Percentiles rank a stretch among this genome's conserved stretches.
These are phyloP conservation scores for Lasioglossum figueresi DNA, from an alignment of 2,888 invertebrate genomes.

Conservation along the genomic window DNA sequence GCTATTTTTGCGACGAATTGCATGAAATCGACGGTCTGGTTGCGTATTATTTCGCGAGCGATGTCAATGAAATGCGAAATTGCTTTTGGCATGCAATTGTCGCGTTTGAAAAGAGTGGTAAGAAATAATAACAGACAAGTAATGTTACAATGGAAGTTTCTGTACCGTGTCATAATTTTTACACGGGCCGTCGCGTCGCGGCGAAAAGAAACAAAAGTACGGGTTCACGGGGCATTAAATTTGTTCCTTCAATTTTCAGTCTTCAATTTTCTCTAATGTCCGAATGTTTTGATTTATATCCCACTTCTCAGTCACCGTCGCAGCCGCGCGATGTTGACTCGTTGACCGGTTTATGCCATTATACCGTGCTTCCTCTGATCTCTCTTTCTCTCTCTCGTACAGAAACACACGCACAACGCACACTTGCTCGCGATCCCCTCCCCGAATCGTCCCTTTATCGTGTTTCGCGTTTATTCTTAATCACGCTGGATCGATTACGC, in stretches of 20 bases:
- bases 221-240: slow-evolving; percentile 5
- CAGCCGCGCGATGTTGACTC: slow-evolving; percentile 54
- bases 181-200: neutral
- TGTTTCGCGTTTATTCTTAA: slow-evolving; percentile 48
- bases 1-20: neutral
- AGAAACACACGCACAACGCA: neutral
- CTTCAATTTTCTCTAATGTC: slow-evolving; percentile 38
- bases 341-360: slow-evolving; percentile 63
- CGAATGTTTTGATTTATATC: slow-evolving; percentile 55
- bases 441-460: slow-evolving; percentile 29
- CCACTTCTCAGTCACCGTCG: slow-evolving; percentile 43
- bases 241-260: slow-evolving; percentile 8
- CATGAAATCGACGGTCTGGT: slow-evolving; percentile 1
- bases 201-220: slow-evolving; percentile 8
- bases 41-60: neutral
- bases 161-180: neutral
- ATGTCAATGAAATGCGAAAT: neutral
- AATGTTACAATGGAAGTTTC: slow-evolving; percentile 16
- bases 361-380: slow-evolving; percentile 65
- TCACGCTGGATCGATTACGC: slow-evolving; percentile 54
- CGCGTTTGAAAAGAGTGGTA: neutral
- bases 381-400: slow-evolving; percentile 39
- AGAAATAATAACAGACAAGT: neutral
- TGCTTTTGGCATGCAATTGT: neutral
- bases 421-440: slow-evolving; percentile 33